Conservation (phyloP, 2,797 vertebrate genomes). For the Pangasius larnaudii region DNA sequence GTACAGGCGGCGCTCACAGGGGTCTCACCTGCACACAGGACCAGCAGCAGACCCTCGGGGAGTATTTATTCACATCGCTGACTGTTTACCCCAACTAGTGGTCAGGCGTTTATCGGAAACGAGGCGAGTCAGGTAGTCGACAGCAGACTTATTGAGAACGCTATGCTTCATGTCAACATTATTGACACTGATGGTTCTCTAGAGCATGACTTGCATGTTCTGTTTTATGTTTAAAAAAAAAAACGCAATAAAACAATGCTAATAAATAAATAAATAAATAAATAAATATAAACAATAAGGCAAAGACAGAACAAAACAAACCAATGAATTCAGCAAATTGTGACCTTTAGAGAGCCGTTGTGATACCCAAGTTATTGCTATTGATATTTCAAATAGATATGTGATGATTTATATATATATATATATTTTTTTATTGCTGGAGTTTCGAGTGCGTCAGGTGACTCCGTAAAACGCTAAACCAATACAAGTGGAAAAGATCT, state of each 20-base stretch:
- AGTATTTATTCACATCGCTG: constrained; percentile 23
- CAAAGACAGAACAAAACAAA: neutral
- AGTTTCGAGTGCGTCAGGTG: neutral
- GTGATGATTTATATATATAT: neutral
- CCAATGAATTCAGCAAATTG: neutral
- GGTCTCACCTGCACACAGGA: constrained; percentile 10
- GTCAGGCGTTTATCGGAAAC: neutral
- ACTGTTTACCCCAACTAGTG: constrained; percentile 32
- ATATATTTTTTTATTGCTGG: neutral
- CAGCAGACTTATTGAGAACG: neutral
- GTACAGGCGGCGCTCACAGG: constrained; percentile 17
- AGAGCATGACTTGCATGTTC: neutral
- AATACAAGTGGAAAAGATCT: neutral
- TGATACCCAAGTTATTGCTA: neutral
- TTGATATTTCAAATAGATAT: neutral
- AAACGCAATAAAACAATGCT: neutral
- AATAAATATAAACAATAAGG: neutral
- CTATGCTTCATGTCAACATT: constrained; percentile 1
- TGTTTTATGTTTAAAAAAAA: neutral
- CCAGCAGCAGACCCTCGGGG: constrained; percentile 12
- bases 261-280: neutral
- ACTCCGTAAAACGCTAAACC: neutral
- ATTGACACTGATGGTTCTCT: neutral
- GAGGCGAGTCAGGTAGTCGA: constrained; percentile 12
- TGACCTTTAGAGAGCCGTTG: neutral